Base-by-base conservation (phyloP, 2,888 invertebrate genomes). In the Ectropis crepuscularia region DNA sequence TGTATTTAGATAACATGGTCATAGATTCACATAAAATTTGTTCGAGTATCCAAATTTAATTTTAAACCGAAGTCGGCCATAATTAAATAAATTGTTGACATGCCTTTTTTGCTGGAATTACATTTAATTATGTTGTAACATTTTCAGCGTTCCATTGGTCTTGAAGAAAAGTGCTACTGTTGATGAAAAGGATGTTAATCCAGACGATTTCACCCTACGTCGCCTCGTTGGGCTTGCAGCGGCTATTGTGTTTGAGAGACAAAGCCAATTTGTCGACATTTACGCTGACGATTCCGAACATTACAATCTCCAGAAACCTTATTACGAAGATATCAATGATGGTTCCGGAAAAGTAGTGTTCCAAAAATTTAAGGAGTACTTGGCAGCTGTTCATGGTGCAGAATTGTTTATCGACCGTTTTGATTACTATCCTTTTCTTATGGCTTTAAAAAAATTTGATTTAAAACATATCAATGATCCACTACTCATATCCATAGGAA, bases 141-240 rank as follows among this genome's bases (percentile, higher is more conserved):
- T 28, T 55, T 55, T 39, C 47, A 55, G 55, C 8, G 28, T 39
- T 5, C 28, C 16, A 8, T 28, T 55, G 45, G 8, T 39, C 5
- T 8, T 55, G 5, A 39, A 28, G 6, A 47, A 48, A 36, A 55
- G 55, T 11, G 12, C 6, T 0, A 16, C 4, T 10, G 8, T 28
- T 5, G 55, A 55, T n/a, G 55, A 55, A 10, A 38, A 28, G 12
- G 55, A 55, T 16, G 6, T 55, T 5, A 7, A 8, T 10, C 12
- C 5, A 9, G 28, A 55, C 2, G 12, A 12, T 5, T 50, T 58
- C 38, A 58, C 57, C 10, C 10, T 42, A 0, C 49, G 49, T n/a
- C 49, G 57, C 6, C 16, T 58, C 11, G 9, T 10, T 2, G 57
- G 57, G 6, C 10, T 58, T 10, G 49, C 43, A 7, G 57, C 57